phyloP scores from a whole-genome alignment of 2,797 vertebrate genomes.

The Falco naumanni region DNA sequence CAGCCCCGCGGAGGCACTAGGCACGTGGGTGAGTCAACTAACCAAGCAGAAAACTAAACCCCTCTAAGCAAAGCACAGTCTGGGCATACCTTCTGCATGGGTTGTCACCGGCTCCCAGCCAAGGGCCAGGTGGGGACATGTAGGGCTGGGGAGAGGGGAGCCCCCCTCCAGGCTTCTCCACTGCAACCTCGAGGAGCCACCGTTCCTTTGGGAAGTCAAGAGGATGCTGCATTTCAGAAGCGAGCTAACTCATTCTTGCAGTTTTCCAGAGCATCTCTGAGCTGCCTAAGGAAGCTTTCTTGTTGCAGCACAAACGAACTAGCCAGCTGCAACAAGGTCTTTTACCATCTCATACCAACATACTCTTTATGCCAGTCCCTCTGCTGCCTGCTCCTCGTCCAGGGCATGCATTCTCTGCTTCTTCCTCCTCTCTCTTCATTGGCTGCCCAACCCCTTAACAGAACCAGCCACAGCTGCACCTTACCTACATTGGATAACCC shows the following conservation, averaged over 20 bases:
- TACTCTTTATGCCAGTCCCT: no score
- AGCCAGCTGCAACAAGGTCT: no score
- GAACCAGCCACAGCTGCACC: no score
- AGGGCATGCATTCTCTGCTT: no score
- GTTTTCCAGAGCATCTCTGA: background rate
- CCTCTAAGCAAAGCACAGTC: background rate
- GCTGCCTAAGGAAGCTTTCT: background rate
- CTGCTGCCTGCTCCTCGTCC: no score
- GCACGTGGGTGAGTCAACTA: accelerated
- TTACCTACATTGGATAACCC: no score
- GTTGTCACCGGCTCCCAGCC: background rate
- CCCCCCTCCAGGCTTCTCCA: background rate
- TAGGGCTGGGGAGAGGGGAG: background rate
- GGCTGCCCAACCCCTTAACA: no score
- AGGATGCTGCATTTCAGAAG: background rate
- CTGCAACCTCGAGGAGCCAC: background rate
- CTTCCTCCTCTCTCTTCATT: no score
- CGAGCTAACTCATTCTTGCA: background rate
- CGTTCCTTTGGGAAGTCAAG: background rate
- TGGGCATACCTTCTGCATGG: accelerated
- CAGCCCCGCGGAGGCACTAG: background rate
- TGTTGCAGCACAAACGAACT: no score
- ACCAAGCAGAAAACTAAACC: background rate
- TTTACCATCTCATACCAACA: no score
- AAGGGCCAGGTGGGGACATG: accelerated